Base-by-base conservation (phyloP, 2,888 invertebrate species). In the Eristalis pertinax region DNA sequence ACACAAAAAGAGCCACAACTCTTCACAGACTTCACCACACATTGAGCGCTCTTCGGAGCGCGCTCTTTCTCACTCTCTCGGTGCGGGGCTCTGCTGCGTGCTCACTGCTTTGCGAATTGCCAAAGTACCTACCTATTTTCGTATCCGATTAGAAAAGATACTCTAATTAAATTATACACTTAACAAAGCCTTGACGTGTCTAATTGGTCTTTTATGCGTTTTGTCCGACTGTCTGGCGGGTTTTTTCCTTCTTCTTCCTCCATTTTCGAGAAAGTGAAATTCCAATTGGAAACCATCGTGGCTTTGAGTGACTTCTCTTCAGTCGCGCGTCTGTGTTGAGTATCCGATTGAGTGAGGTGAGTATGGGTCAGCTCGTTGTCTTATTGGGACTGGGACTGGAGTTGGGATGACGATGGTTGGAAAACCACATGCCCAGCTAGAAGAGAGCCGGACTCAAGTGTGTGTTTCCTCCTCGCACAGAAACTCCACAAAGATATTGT, bases 291-390 rank as follows among this genome's bases (percentile, higher is more conserved):
- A 22, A n/a, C 24, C 15, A 35, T 26, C 15, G 43, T 62, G 29
- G n/a, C 2, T 19, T 65, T 56, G 74, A 74, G 74, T 74, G 74
- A 56, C 50, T 74, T 74, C 43, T 43, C 62, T 50, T 24, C 3
- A 1, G 10, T 19, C 32, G 19, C 43, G 29, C 13, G 22, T 11
- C 26, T 26, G 60, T 60, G 19, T 19, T 68, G 43, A 22, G 13
- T 43, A 68, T 41, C 5, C 13, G 5, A 38, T 64, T 78, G 78
- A 78, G 78, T 78, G 78, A 64, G 78, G 67, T 78, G 70, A 65
- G 38, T 65, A 35, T 70, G 15, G 4, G 29, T 11, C 10, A n/a
- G n/a, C n/a, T n/a, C n/a, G 0, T 38, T 10, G 19, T 38, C 56
- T 56, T 19, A 10, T 29, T 22, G 43, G 68, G n/a, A 43, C 43